phyloP scores from a whole-genome alignment of 2,797 vertebrate genomes.

The Parotocinclus haroldoi region DNA sequence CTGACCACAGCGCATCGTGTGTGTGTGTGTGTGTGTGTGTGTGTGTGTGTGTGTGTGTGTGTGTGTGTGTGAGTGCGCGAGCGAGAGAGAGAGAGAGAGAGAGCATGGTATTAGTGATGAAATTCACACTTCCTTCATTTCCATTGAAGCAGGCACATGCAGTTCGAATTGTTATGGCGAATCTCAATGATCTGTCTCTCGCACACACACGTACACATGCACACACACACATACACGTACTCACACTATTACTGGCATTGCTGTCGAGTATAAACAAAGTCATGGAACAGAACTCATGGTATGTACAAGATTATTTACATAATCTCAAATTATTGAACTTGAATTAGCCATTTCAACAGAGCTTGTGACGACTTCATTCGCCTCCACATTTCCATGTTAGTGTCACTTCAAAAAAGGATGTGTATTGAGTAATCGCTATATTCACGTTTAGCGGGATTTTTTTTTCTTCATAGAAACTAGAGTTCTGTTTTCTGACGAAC shows the following conservation, averaged over 20 bases:
- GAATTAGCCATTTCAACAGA: not conserved
- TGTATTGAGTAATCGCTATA: constrained; percentile 30
- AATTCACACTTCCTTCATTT: constrained; percentile 73
- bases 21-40: too few species aligned
- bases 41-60: too few species aligned
- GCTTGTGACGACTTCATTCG: constrained; percentile 13
- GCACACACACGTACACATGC: not conserved
- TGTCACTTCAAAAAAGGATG: constrained; percentile 24
- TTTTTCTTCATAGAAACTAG: constrained; percentile 37
- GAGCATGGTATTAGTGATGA: constrained; percentile 68
- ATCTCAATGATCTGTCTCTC: constrained; percentile 27
- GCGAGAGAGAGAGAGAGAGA: constrained; percentile 66
- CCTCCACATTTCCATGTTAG: constrained; percentile 10
- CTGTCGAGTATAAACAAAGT: constrained; percentile 62
- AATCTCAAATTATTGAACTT: not conserved
- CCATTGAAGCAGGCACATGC: constrained; percentile 60
- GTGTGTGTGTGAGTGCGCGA: constrained; percentile 50
- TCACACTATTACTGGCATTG: constrained; percentile 65
- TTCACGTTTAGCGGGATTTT: constrained; percentile 41
- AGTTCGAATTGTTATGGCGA: constrained; percentile 55
- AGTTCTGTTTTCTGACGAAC: constrained; percentile 50
- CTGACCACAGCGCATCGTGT: too few species aligned
- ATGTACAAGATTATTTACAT: not conserved
- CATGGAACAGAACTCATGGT: constrained; percentile 45
- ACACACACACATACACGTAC: not conserved